Evolutionary conservation across 2,888 invertebrate species (phyloP).

Genomic region (Chaetoderma sp.): DNA sequence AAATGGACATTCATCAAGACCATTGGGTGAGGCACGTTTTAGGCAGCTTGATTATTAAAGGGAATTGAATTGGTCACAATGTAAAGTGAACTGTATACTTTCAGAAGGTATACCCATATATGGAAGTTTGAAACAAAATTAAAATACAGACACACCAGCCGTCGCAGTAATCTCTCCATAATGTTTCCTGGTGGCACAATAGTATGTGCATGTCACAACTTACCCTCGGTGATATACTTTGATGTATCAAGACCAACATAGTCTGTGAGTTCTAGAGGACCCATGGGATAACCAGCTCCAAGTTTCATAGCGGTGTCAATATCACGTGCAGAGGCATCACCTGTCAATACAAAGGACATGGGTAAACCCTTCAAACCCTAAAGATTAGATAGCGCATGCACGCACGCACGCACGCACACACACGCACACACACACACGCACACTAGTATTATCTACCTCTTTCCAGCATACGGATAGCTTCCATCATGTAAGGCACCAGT

Average conservation of each 20-base stretch:
- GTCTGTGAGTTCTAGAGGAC: slow-evolving; percentile 86
- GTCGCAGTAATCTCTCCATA: no score
- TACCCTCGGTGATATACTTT: slow-evolving; percentile 81
- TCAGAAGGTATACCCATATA: no score
- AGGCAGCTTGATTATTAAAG: no score
- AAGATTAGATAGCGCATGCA: not conserved
- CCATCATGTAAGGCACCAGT: slow-evolving; percentile 85
- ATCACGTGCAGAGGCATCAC: slow-evolving; percentile 78
- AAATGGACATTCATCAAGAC: no score
- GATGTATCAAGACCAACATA: slow-evolving; percentile 87
- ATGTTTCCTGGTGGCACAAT: no score
- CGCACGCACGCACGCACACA: not conserved
- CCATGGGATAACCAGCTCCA: slow-evolving; percentile 87
- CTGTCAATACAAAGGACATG: slow-evolving; percentile 46
- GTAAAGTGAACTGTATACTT: no score
- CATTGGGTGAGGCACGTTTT: no score
- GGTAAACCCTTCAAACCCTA: not conserved
- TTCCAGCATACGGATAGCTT: slow-evolving; percentile 84
- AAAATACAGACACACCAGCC: no score
- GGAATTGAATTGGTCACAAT: no score
- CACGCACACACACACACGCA: no score
- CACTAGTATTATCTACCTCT: slow-evolving; percentile 74
- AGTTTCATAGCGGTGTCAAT: slow-evolving; percentile 92
- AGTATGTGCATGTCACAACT: no score
- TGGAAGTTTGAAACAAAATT: no score